Base-by-base conservation (phyloP, 2,888 invertebrate species). In the Pilophorus perplexus region DNA sequence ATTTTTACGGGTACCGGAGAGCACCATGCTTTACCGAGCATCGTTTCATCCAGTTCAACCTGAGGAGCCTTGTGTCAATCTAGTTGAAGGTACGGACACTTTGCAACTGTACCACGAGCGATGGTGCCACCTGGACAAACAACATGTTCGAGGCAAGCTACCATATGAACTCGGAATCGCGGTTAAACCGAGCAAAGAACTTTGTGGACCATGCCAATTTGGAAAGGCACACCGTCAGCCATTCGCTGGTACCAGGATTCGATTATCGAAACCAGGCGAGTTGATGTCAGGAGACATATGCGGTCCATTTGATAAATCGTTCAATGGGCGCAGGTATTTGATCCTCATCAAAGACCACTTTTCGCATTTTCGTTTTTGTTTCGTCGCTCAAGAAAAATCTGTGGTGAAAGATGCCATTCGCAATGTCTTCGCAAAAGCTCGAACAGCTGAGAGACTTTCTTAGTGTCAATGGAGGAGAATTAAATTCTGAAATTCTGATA, bases 41-140 rank as follows among this genome's bases (percentile, higher is more conserved):
- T 62, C 60, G 14, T 67, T 60, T 23, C 66, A 60, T 44, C 40
- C 66, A 22, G 46, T 74, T 27, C 73, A 74, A 60, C 60, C 74
- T 2, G 74, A 74, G 62, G 73, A 74, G 67, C 73, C 74, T 1
- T 66, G 66, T 42, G 44, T 42, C 33, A 57, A 46, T 64, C n/a
- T 48, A 14, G 64, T 48, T 33, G 66, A 66, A 66, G 66, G 42
- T 42, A 42, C 16, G 8, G 42, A 66, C 5, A 66, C 42, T 42
- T 42, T 66, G 10, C 54, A 66, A 55, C 46, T 66, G n/a, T 66
- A 66, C 55, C 54, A 66, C 22, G 42, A 66, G 68, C 72, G 74
- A 64, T 74, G 74, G 72, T 74, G 74, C n/a, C 75, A 75, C 64
- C 74, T 74, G 64, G 73, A 74, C 64, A 75, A 74, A 65, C 70